Base-by-base conservation (phyloP, 2,888 invertebrate species). In the Limnephilus marmoratus region DNA sequence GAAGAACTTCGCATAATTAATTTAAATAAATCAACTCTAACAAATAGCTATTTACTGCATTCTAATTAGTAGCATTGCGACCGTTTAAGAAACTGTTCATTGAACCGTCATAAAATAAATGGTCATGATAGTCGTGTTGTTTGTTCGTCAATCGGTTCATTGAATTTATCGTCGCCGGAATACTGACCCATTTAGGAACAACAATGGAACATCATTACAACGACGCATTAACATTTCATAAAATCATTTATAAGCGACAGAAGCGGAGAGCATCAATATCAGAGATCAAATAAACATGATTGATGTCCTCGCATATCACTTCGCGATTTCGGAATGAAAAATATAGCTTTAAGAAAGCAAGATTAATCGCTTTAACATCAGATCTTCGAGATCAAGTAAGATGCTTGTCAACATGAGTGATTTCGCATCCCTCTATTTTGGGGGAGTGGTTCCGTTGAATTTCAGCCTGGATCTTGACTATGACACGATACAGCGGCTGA, bases 361-460 rank as follows among this genome's bases (percentile, higher is more conserved):
- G 53, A 68, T 68, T 68, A 68, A 68, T 68, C 53, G 13, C 18
- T 24, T 68, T 68, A 68, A 68, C 53, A 68, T 68, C 86, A 37
- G 45, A 41, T 11, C 24, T 53, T 45, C 13, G 34, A 83, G 24
- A 83, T 53, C 49, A 13, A 37, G 18, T 18, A 88, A 29, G 37
- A 88, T 88, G 88, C 34, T 68, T 24, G 80, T 92, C 31, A 93
- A 90, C 68, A 90, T 93, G 81, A 93, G 91, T 81, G 93, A 93
- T 41, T 93, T 93, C 68, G 92, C 93, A 12, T 91, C 93, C 2
- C 49, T 93, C n/a, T 93, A 92, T 34, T 93, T 93, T 41, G 93
- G 92, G 7, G 82, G 82, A 24, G 91, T 93, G 37, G 82, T 86
- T 18, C 93, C 87, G 29, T 41, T 92, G 37, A 93, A 93, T 49